phyloP scores from a whole-genome alignment of 2,888 invertebrate genomes.

The Oscheius sp. region DNA sequence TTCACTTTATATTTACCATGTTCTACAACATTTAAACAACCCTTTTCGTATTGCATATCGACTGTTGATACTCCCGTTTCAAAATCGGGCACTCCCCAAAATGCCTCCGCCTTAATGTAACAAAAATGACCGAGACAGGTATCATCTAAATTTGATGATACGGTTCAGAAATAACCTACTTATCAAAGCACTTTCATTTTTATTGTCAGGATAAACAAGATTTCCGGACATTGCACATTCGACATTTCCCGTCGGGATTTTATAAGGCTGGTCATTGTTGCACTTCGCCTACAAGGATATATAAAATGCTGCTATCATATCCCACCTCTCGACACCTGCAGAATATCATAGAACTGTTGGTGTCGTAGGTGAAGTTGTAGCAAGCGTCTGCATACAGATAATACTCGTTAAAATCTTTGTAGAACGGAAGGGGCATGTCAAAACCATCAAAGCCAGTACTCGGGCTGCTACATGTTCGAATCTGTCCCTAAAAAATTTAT shows the following conservation, averaged over 20 bases:
- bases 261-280: constrained; percentile 8
- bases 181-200: neutral
- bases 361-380: neutral
- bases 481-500: neutral
- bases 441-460: neutral
- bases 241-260: neutral
- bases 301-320: neutral
- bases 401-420: neutral
- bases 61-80: too few relatives aligned
- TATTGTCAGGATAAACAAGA: neutral
- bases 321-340: constrained; percentile 7
- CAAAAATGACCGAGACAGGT: constrained; percentile 20
- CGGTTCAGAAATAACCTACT: neutral
- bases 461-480: neutral
- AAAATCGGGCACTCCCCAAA: too few relatives aligned
- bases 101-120: neutral
- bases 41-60: neutral
- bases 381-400: constrained; percentile 8
- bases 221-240: constrained; percentile 4
- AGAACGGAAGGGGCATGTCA: neutral
- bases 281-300: constrained; percentile 6
- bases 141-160: too few relatives aligned
- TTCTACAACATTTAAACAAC: constrained; percentile 12
- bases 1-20: neutral
- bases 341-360: neutral